A percentile compares a stretch with the other conserved stretches of the same genome.
Evolutionary conservation across 2,113 vertebrate species (phyloP).

Genomic region (Semicossyphus pulcher): DNA sequence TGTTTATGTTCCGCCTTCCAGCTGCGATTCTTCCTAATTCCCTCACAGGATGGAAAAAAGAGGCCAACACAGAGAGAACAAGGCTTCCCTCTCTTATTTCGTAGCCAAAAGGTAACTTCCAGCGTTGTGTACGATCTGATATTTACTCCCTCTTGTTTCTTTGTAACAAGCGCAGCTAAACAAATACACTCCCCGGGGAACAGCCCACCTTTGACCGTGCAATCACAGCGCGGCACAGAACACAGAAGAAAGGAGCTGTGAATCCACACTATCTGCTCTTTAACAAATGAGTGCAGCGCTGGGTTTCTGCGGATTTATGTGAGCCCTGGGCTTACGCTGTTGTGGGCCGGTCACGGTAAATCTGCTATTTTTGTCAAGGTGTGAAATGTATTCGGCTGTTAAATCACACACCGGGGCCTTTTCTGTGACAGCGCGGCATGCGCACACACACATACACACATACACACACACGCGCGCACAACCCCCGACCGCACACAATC

Average conservation of each 20-base stretch:
- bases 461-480: slow-evolving; percentile 20
- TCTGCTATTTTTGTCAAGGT: slow-evolving; percentile 76
- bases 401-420: slow-evolving; percentile 70
- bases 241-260: slow-evolving; percentile 28
- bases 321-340: slow-evolving; percentile 59
- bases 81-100: slow-evolving; percentile 34
- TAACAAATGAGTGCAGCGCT: slow-evolving; percentile 68
- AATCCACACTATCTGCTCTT: slow-evolving; percentile 61
- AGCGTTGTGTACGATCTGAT: slow-evolving; percentile 33
- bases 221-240: slow-evolving; percentile 39
- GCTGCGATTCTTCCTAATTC: slow-evolving; percentile 55
- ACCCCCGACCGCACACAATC: not conserved
- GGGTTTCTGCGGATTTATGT: slow-evolving; percentile 68
- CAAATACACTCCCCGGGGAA: slow-evolving; percentile 47
- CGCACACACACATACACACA: slow-evolving; percentile 18
- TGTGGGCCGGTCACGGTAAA: slow-evolving; percentile 71
- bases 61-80: slow-evolving; percentile 21
- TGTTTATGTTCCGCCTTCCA: slow-evolving; percentile 40
- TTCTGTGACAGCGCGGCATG: slow-evolving; percentile 18
- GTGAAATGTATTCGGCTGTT: slow-evolving; percentile 70
- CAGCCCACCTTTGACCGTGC: slow-evolving; percentile 54
- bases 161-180: slow-evolving; percentile 21
- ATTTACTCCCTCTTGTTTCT: slow-evolving; percentile 42
- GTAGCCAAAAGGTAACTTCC: slow-evolving; percentile 42
- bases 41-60: slow-evolving; percentile 39